phyloP scores from a whole-genome alignment of 2,113 vertebrate species.

The Geothlypis trichas region DNA sequence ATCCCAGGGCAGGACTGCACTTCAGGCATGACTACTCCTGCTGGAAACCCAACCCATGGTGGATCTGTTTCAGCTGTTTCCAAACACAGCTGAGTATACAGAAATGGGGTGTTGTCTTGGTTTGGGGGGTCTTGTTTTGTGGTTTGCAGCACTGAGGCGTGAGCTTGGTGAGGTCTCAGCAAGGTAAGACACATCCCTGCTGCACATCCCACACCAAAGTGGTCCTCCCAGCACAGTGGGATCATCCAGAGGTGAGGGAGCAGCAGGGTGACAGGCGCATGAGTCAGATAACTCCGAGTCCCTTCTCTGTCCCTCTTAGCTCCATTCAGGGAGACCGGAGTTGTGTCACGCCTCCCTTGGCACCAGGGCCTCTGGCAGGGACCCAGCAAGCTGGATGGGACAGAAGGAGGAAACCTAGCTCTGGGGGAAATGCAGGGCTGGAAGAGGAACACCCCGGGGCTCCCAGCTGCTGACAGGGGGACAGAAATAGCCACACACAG shows the following conservation, averaged over 20 bases:
- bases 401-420: not conserved
- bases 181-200: not conserved
- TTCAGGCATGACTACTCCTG: not conserved
- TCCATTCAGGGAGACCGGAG: accelerated
- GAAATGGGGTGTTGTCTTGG: not conserved
- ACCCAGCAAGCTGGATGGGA: not conserved
- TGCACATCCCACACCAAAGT: accelerated
- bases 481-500: not conserved
- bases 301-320: not conserved
- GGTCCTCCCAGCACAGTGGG: not conserved
- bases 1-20: not conserved
- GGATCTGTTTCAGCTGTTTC: not conserved
- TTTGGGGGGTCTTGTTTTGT: not conserved
- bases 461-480: not conserved
- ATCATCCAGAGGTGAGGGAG: not conserved
- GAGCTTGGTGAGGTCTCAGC: not conserved
- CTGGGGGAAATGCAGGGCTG: not conserved
- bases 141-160: not conserved
- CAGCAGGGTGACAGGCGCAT: not conserved
- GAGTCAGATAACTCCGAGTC: accelerated
- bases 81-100: accelerated
- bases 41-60: accelerated
- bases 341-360: not conserved
- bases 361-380: not conserved
- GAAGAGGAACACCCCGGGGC: not conserved